Percentiles rank a stretch among this genome's conserved stretches.
Evolutionary conservation across 2,113 vertebrate genomes (phyloP).

Genomic region (Pluvianellus socialis): DNA sequence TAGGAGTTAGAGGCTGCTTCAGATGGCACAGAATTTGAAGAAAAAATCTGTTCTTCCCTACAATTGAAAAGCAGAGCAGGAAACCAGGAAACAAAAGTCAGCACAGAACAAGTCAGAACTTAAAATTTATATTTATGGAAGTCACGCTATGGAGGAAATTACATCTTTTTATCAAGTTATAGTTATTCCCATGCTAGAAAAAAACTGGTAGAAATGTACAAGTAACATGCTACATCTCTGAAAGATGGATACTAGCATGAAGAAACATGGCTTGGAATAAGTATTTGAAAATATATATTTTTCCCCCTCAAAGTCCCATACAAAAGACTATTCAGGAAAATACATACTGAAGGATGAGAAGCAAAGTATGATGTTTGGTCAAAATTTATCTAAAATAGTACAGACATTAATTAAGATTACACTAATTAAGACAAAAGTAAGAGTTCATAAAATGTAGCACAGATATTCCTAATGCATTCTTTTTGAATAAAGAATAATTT

Average conservation of each 20-base stretch:
- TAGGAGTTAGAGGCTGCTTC: neutral
- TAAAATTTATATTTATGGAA: neutral
- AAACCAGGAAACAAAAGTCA: neutral
- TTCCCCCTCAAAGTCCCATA: neutral
- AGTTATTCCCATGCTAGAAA: neutral
- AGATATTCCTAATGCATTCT: neutral
- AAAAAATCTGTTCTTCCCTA: neutral
- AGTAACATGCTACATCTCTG: neutral
- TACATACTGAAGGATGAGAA: neutral
- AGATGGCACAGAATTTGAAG: neutral
- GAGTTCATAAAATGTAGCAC: neutral
- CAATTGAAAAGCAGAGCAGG: neutral
- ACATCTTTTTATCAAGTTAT: neutral
- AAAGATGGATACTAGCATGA: neutral
- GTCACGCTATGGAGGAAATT: neutral
- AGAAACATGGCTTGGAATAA: neutral
- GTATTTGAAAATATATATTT: neutral
- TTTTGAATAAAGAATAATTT: neutral
- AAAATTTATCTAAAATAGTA: neutral
- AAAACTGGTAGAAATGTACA: neutral
- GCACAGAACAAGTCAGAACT: neutral
- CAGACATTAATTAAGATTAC: neutral
- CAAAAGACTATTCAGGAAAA: neutral
- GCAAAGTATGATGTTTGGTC: neutral
- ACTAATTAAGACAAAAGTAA: neutral